phyloP scores from a whole-genome alignment of 2,888 invertebrate species.

The Orthosia cruda region DNA sequence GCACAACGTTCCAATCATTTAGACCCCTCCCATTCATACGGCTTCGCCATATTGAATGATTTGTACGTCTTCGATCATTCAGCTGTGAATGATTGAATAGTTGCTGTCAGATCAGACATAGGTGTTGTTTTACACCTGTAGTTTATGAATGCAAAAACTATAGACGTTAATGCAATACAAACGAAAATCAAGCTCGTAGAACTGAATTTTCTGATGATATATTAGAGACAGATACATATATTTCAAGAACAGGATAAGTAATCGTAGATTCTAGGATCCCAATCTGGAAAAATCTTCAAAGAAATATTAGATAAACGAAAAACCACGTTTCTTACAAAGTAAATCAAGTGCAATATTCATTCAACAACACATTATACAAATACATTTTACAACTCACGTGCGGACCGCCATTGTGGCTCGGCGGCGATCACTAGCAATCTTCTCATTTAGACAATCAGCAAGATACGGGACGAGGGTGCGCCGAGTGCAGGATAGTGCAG shows the following conservation, averaged over 20 bases:
- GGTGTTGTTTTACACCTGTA: constrained; percentile 18
- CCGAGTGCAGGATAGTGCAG: constrained; percentile 60
- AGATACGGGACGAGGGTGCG: constrained; percentile 69
- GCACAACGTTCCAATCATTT: constrained; percentile 63
- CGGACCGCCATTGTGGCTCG: constrained; percentile 63
- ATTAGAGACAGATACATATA: too few species aligned
- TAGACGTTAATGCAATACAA: not conserved
- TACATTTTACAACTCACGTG: constrained; percentile 68
- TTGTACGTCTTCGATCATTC: constrained; percentile 67
- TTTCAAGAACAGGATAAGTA: too few species aligned
- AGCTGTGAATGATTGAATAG: constrained; percentile 43
- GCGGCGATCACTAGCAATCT: constrained; percentile 75
- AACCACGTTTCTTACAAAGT: not conserved
- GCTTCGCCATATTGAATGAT: constrained; percentile 68
- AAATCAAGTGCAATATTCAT: constrained; percentile 11
- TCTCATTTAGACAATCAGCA: constrained; percentile 81
- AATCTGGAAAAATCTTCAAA: not conserved
- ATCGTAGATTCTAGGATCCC: not conserved
- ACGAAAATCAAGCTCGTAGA: not conserved
- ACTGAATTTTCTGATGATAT: too few species aligned
- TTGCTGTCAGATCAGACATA: constrained; percentile 14
- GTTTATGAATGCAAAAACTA: not conserved
- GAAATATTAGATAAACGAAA: not conserved
- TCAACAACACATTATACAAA: constrained; percentile 8
- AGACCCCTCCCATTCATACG: constrained; percentile 61